phyloP scores from a whole-genome alignment of 1,140 invertebrate species.

The Dysdera silvatica region DNA sequence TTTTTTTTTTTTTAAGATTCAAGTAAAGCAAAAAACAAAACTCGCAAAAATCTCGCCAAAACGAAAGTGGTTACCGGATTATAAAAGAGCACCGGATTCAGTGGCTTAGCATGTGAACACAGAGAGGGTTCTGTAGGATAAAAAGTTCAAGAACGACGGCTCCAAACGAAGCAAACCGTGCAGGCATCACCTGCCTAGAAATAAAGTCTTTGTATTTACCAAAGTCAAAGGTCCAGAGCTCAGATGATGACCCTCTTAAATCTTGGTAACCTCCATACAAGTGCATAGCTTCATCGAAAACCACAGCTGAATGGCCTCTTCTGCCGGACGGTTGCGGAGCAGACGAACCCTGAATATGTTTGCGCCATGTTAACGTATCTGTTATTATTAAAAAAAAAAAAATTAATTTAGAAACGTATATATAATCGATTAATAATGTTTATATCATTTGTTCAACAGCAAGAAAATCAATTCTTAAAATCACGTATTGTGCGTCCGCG shows the following conservation, averaged over 20 bases:
- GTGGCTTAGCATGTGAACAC: too few relatives aligned
- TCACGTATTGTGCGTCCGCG: too few relatives aligned
- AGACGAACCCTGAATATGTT: constrained; percentile 34
- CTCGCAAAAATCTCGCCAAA: too few relatives aligned
- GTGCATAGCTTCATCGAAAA: constrained; percentile 68
- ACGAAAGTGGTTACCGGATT: too few relatives aligned
- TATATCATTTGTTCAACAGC: too few relatives aligned
- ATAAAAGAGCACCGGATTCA: too few relatives aligned
- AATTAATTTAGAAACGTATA: not conserved
- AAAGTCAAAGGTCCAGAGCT: constrained; percentile 82
- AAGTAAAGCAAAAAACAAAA: too few relatives aligned
- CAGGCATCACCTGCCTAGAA: not conserved
- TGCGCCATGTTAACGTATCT: constrained; percentile 41
- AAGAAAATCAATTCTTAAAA: too few relatives aligned
- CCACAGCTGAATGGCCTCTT: constrained; percentile 70
- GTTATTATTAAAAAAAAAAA: not conserved
- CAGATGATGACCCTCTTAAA: constrained; percentile 69
- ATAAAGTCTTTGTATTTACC: constrained; percentile 50
- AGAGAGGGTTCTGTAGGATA: too few relatives aligned
- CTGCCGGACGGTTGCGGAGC: constrained; percentile 60
- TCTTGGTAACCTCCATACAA: constrained; percentile 86
- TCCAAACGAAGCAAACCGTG: constrained; percentile 3
- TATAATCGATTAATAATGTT: not conserved
- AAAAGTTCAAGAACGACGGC: too few relatives aligned
- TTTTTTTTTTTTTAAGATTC: too few relatives aligned